Conservation (phyloP, 37 sponge, comb jelly and placozoan species). For the Theonella swinhoei region DNA sequence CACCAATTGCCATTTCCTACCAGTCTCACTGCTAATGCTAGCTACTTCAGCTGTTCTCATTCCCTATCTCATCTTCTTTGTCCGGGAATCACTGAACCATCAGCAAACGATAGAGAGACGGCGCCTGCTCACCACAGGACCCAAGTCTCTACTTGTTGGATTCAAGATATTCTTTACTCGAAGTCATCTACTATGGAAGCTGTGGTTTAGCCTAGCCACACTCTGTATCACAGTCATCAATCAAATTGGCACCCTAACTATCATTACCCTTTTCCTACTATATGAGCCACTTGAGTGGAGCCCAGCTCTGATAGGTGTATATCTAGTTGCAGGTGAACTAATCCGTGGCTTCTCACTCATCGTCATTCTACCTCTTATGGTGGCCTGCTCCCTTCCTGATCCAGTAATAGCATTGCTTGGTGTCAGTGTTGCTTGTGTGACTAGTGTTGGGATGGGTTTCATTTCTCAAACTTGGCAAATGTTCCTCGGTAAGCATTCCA, state of each 20-base stretch:
- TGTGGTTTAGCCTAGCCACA: conserved; percentile 31
- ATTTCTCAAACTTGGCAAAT: conserved; percentile 48
- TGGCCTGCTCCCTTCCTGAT: conserved; percentile 30
- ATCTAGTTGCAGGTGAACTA: conserved; percentile 7
- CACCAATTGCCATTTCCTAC: conserved; percentile 43
- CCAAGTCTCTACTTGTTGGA: conserved; percentile 23
- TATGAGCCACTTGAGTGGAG: conserved; percentile 45
- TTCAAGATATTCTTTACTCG: conserved; percentile 44
- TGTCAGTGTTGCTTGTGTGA: not conserved
- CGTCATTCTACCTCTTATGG: conserved; percentile 57
- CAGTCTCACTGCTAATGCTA: conserved; percentile 5
- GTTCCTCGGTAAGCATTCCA: conserved; percentile 56
- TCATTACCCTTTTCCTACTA: conserved; percentile 36
- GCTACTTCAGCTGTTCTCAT: not conserved
- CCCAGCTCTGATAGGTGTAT: conserved; percentile 37
- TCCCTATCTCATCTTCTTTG: conserved; percentile 34
- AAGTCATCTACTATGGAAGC: conserved; percentile 21
- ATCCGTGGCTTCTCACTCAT: conserved; percentile 40
- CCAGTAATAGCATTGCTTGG: conserved; percentile 42
- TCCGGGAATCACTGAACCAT: conserved; percentile 51
- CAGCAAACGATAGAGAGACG: not conserved
- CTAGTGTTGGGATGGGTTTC: conserved; percentile 26
- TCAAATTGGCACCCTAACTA: conserved; percentile 11
- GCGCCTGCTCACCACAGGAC: not conserved
- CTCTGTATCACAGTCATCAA: conserved; percentile 29